A percentile compares a stretch with the other conserved stretches of the same genome.
Evolutionary conservation across 2,113 vertebrate genomes (phyloP).

Genomic region (Pycnonotus jocosus): DNA sequence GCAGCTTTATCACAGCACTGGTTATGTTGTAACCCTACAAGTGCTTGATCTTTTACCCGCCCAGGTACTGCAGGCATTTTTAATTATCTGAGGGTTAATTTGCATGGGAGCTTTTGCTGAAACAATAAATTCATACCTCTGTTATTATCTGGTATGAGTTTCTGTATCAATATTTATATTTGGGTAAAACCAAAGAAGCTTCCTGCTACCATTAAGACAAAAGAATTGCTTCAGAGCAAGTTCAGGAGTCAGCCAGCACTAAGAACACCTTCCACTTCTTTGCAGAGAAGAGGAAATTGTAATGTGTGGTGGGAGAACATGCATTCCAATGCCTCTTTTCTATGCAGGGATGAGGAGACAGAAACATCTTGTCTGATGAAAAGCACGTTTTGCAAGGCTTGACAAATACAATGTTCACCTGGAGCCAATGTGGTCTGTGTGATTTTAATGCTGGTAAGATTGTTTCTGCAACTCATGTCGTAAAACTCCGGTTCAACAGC

Average conservation of each 20-base stretch:
- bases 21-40: constrained; percentile 26
- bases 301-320: background rate
- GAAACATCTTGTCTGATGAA: background rate
- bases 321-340: background rate
- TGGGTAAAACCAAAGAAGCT: constrained; percentile 2
- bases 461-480: background rate
- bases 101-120: constrained; percentile 34
- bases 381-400: background rate
- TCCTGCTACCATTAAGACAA: background rate
- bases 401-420: background rate
- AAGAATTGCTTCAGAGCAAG: background rate
- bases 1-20: background rate
- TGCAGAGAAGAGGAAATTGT: background rate
- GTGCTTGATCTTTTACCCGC: constrained; percentile 31
- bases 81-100: constrained; percentile 39
- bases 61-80: constrained; percentile 35
- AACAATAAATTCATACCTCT: constrained; percentile 30
- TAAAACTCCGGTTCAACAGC: background rate
- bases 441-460: background rate
- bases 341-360: background rate
- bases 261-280: background rate
- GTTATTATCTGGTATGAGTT: constrained; percentile 6
- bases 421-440: background rate
- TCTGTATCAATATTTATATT: constrained; percentile 24
- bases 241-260: background rate